These are phyloP conservation scores for Macaria liturata DNA, from an alignment of 2,888 invertebrate species.

Conservation along the genomic window DNA sequence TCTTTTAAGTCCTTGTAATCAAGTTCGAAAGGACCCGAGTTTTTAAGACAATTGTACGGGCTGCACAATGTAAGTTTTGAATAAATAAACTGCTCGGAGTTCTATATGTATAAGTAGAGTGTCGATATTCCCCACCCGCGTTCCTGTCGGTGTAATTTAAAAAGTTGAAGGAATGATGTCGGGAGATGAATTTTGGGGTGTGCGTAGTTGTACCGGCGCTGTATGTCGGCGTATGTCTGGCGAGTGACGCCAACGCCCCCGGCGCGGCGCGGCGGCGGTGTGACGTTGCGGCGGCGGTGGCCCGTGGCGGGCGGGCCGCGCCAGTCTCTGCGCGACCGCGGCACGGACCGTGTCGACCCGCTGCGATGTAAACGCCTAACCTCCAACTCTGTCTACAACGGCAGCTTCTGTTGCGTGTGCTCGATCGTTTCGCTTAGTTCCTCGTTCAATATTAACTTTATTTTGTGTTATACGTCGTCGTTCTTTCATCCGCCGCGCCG, in stretches of 20 bases:
- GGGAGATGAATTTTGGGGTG: constrained; percentile 26
- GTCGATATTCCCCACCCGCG: too few species aligned
- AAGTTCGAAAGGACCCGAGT: too few species aligned
- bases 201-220: constrained; percentile 34
- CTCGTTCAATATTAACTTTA: constrained; percentile 57
- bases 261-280: constrained; percentile 39
- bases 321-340: constrained; percentile 78
- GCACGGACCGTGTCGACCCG: constrained; percentile 79
- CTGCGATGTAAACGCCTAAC: constrained; percentile 80
- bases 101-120: too few species aligned
- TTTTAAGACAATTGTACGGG: too few species aligned
- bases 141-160: constrained; percentile 3
- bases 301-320: constrained; percentile 39
- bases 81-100: too few species aligned
- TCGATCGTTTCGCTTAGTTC: constrained; percentile 58
- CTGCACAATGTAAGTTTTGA: too few species aligned
- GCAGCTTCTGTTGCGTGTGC: constrained; percentile 72
- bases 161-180: constrained; percentile 16
- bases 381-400: constrained; percentile 74
- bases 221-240: constrained; percentile 45
- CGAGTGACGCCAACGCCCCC: constrained; percentile 70
- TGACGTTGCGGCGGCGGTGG: constrained; percentile 39
- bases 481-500: constrained; percentile 50
- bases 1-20: too few species aligned
- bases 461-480: constrained; percentile 59